These are phyloP conservation scores for Thryonomys swinderianus DNA, from an alignment of 2,113 vertebrate species.

Conservation along the genomic window DNA sequence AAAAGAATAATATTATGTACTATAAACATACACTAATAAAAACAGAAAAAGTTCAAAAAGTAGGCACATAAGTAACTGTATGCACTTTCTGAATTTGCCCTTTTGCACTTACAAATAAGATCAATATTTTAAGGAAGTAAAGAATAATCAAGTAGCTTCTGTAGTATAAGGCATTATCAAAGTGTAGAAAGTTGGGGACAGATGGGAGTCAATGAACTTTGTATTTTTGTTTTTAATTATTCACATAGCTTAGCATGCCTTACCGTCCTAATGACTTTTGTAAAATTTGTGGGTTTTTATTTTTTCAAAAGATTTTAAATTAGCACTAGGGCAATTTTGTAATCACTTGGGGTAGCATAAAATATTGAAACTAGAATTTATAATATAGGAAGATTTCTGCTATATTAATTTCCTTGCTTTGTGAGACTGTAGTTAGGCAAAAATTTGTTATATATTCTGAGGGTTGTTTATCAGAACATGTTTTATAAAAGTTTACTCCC, in stretches of 20 bases:
- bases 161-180: background rate
- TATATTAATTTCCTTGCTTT: background rate
- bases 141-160: slow-evolving; percentile 4
- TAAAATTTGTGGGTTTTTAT: slow-evolving; percentile 26
- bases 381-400: slow-evolving; percentile 9
- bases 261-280: background rate
- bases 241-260: background rate
- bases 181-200: background rate
- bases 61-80: background rate
- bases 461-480: background rate
- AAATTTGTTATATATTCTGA: background rate
- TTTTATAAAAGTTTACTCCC: background rate
- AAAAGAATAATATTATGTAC: background rate
- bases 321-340: background rate
- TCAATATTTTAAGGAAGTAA: background rate
- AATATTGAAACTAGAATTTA: background rate
- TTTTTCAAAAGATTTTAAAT: background rate
- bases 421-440: background rate
- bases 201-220: background rate
- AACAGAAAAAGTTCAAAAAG: background rate
- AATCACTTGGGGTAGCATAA: slow-evolving; percentile 3
- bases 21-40: background rate
- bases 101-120: background rate
- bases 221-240: slow-evolving; percentile 10
- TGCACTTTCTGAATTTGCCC: background rate